Evolutionary conservation across 2,113 vertebrate genomes (phyloP).

Genomic region (Cyphomyrus discorhynchus): DNA sequence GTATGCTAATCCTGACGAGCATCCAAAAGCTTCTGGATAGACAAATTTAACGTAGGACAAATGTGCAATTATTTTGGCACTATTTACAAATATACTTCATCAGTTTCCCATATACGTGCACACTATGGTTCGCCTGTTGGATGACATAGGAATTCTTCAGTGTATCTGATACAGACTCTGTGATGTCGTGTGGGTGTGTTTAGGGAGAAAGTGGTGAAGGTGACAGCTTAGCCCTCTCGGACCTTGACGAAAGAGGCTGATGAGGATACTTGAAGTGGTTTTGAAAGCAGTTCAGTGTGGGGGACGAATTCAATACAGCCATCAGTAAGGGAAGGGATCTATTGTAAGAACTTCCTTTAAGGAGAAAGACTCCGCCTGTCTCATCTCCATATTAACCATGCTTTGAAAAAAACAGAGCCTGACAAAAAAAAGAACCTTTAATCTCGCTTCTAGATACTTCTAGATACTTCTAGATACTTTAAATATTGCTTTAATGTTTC

Average conservation of each 20-base stretch:
- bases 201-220: neutral
- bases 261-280: slow-evolving; percentile 7
- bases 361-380: neutral
- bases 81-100: neutral
- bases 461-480: neutral
- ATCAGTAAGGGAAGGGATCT: slow-evolving; percentile 17
- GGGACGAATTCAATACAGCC: slow-evolving; percentile 7
- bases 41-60: neutral
- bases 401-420: neutral
- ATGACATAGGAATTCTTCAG: neutral
- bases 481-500: neutral
- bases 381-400: slow-evolving; percentile 13
- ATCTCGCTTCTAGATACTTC: neutral
- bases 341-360: slow-evolving; percentile 15
- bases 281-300: slow-evolving; percentile 2
- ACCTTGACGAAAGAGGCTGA: neutral
- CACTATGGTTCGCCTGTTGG: neutral
- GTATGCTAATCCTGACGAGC: neutral
- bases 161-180: neutral
- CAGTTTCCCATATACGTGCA: neutral
- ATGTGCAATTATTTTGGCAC: neutral
- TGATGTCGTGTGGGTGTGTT: neutral
- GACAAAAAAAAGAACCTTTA: slow-evolving; percentile 7
- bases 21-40: neutral
- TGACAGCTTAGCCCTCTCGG: slow-evolving; percentile 10